Evolutionary conservation across 1,140 invertebrate genomes (phyloP).

Genomic region (Brachionus koreanus): DNA sequence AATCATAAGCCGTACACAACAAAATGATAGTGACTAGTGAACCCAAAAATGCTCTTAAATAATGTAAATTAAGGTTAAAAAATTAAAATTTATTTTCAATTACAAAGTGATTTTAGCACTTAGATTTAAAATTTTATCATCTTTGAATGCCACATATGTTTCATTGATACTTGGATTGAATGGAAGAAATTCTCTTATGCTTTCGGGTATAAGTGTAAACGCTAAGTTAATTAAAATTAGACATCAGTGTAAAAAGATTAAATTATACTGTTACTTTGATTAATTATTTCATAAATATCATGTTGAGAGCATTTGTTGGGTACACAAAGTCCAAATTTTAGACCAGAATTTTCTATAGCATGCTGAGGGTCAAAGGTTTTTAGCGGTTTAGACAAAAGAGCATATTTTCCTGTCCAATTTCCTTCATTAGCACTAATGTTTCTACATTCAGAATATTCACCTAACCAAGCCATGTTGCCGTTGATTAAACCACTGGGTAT

Average conservation of each 20-base stretch:
- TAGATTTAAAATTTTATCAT: background rate
- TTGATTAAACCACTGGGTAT: slow-evolving; percentile 51
- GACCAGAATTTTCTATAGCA: slow-evolving; percentile 39
- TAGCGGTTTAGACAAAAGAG: background rate
- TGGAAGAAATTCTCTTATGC: background rate
- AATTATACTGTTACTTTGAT: background rate
- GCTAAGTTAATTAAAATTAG: background rate
- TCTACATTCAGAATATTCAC: slow-evolving; percentile 53
- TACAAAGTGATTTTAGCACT: background rate
- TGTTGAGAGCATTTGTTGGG: background rate
- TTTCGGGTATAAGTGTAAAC: background rate
- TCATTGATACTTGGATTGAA: background rate
- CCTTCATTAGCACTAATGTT: slow-evolving; percentile 44
- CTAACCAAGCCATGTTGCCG: slow-evolving; percentile 52
- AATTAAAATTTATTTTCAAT: background rate
- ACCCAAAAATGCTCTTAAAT: background rate
- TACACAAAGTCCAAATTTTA: slow-evolving; percentile 47
- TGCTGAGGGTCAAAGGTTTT: slow-evolving; percentile 15
- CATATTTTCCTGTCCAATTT: slow-evolving; percentile 6
- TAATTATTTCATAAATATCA: slow-evolving; percentile 30
- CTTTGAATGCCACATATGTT: background rate
- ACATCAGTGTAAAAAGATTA: background rate
- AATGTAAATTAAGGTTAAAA: background rate
- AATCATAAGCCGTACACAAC: background rate
- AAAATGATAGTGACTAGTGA: background rate